These are phyloP conservation scores for Leptodactylus fuscus DNA, from an alignment of 2,113 vertebrate genomes.

Conservation along the genomic window DNA sequence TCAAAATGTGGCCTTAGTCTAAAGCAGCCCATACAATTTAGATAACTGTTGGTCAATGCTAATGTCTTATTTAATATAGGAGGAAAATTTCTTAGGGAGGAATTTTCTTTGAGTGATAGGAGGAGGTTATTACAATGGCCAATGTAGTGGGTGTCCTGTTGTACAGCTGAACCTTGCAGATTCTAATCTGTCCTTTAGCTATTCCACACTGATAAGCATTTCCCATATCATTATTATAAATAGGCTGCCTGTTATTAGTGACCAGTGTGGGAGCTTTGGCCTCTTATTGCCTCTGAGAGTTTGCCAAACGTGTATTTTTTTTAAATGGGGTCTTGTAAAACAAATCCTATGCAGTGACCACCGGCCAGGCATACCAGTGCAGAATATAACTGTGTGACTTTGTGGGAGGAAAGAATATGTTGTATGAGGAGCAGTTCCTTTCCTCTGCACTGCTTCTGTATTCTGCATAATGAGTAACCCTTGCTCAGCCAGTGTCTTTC, in stretches of 20 bases:
- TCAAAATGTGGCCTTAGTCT: too few relatives aligned
- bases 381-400: not conserved
- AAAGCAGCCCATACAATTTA: too few relatives aligned
- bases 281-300: not conserved
- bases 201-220: not conserved
- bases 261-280: slow-evolving; percentile 18
- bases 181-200: not conserved
- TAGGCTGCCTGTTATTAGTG: not conserved
- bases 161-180: not conserved
- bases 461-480: not conserved
- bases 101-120: too few relatives aligned
- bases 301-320: not conserved
- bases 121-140: not conserved
- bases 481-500: not conserved
- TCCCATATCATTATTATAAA: not conserved
- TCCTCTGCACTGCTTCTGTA: not conserved
- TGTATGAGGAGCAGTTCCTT: not conserved
- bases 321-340: not conserved
- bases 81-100: too few relatives aligned
- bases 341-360: not conserved
- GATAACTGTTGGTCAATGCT: too few relatives aligned
- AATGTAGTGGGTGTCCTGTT: not conserved
- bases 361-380: not conserved
- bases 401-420: not conserved
- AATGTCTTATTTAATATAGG: too few relatives aligned